Evolutionary conservation across 2,797 vertebrate genomes (phyloP).

Genomic region (Onychomys torridus): DNA sequence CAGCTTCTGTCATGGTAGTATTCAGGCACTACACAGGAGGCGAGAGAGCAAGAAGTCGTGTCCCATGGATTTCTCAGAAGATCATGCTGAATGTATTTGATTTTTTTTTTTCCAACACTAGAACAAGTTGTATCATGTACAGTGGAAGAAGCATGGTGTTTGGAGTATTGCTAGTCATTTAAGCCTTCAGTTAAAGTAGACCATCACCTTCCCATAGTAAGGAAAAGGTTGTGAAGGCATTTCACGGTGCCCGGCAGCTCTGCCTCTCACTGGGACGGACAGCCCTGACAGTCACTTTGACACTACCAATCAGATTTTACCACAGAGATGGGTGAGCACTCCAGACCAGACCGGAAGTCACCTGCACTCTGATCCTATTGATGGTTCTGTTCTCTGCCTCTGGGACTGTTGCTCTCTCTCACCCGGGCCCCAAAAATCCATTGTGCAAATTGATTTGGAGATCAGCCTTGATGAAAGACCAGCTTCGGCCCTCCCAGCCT

Average conservation of each 20-base stretch:
- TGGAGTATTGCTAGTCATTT: constrained; percentile 58
- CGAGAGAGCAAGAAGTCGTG: fast-evolving
- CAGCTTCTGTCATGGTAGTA: fast-evolving
- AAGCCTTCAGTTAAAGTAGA: neutral
- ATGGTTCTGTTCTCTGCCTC: constrained; percentile 54
- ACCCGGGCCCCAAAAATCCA: neutral
- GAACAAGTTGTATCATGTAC: neutral
- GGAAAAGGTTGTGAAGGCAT: neutral
- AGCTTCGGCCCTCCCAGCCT: constrained; percentile 59
- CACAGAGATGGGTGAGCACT: constrained; percentile 44
- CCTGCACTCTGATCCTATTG: neutral
- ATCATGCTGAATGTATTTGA: neutral
- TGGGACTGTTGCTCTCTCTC: neutral
- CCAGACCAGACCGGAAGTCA: constrained; percentile 7
- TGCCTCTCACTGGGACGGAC: fast-evolving
- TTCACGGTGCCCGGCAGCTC: neutral
- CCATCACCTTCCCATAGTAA: neutral
- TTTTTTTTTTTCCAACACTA: neutral
- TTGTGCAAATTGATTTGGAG: constrained; percentile 77
- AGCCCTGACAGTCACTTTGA: constrained; percentile 17
- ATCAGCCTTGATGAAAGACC: constrained; percentile 82
- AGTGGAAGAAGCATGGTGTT: neutral
- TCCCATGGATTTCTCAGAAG: neutral
- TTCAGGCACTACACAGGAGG: fast-evolving
- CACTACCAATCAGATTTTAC: constrained; percentile 8